Evolutionary conservation across 1,140 invertebrate genomes (phyloP).

Genomic region (Anastatus disparis): DNA sequence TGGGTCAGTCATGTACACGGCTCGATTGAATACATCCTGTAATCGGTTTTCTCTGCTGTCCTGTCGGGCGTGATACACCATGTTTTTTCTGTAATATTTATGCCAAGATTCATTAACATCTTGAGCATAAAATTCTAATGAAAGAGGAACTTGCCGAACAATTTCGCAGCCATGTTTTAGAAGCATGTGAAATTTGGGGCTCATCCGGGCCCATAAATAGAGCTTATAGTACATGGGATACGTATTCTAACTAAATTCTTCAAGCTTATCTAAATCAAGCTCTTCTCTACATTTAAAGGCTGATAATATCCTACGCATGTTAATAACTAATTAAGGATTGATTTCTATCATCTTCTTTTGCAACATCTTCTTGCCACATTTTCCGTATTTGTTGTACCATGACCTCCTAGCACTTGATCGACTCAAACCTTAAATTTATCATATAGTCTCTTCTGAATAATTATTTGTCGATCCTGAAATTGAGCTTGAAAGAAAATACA

Average conservation of each 20-base stretch:
- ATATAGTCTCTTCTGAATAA: no score
- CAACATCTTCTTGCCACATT: constrained; percentile 4
- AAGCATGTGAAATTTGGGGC: neutral
- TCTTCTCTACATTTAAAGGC: neutral
- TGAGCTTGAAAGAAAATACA: no score
- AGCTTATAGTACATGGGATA: neutral
- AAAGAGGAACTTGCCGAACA: neutral
- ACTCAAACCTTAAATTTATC: neutral
- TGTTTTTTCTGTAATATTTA: neutral
- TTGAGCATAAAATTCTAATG: neutral
- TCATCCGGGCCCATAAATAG: neutral
- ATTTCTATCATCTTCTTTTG: neutral
- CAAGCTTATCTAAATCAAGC: no score
- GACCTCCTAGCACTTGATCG: constrained; percentile 1
- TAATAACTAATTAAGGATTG: neutral
- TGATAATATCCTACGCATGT: neutral
- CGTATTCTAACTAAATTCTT: no score
- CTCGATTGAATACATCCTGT: no score
- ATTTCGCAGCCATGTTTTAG: neutral
- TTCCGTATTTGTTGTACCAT: constrained; percentile 1
- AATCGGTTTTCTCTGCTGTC: no score
- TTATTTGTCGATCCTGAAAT: no score
- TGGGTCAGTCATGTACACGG: no score
- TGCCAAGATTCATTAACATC: neutral
- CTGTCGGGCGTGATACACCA: no score